A percentile compares a stretch with the other conserved stretches of the same genome.
These are phyloP conservation scores for Garra rufa DNA, from an alignment of 2,113 vertebrate species.

Conservation along the genomic window DNA sequence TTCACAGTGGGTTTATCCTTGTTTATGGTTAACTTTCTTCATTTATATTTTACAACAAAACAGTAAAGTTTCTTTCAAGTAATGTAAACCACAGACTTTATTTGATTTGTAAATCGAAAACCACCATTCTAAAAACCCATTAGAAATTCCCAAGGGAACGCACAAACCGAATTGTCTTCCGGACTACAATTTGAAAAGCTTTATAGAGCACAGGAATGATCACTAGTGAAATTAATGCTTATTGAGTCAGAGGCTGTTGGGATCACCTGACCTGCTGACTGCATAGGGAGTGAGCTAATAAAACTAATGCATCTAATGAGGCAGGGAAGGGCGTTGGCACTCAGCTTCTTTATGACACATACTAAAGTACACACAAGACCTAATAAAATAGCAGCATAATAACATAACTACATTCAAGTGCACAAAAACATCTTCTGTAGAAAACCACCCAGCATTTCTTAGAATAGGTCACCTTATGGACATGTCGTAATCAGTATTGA, in stretches of 20 bases:
- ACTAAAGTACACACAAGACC: not conserved
- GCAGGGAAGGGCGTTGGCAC: not conserved
- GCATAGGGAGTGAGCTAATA: conserved; percentile 8
- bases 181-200: not conserved
- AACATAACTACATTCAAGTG: not conserved
- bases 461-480: not conserved
- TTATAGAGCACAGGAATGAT: not conserved
- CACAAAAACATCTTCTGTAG: not conserved
- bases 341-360: not conserved
- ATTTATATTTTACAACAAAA: not conserved
- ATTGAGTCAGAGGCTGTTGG: not conserved
- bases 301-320: not conserved
- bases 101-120: not conserved
- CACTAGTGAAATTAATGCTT: not conserved
- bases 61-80: not conserved
- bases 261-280: conserved; percentile 7
- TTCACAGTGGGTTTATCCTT: not conserved
- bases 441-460: not conserved
- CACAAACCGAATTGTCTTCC: not conserved
- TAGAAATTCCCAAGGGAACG: not conserved
- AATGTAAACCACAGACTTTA: not conserved
- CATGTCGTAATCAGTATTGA: not conserved
- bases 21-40: not conserved
- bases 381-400: not conserved
- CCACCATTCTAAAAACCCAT: not conserved